Conservation (phyloP, 2,113 vertebrate species). For the Toxostoma redivivum region DNA sequence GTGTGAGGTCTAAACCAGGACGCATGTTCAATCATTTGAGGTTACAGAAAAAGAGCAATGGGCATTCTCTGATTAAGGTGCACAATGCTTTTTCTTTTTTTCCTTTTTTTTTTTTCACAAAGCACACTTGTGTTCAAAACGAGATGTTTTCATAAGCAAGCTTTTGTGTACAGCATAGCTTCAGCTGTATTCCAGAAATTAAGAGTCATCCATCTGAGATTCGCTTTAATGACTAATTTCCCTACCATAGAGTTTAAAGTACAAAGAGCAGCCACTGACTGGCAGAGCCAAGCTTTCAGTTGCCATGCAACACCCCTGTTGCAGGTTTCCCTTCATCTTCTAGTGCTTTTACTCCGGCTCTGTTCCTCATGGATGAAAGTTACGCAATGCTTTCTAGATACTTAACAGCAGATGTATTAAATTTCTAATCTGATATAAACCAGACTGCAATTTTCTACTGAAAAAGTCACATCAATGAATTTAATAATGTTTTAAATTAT, state of each 20-base stretch:
- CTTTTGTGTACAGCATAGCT: neutral
- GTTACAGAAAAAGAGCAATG: neutral
- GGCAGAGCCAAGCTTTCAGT: constrained; percentile 59
- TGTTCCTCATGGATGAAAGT: constrained; percentile 61
- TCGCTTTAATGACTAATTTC: constrained; percentile 63
- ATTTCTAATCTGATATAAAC: constrained; percentile 60
- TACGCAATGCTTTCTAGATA: constrained; percentile 54
- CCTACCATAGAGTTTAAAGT: constrained; percentile 38
- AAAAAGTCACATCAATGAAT: constrained; percentile 41
- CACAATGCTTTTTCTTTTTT: neutral
- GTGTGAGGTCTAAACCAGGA: neutral
- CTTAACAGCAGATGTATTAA: constrained; percentile 63
- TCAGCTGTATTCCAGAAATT: constrained; percentile 50
- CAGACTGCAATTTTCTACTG: constrained; percentile 54
- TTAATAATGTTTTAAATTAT: constrained; percentile 33
- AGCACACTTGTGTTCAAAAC: neutral
- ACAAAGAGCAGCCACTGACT: constrained; percentile 47
- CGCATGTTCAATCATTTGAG: fast-evolving
- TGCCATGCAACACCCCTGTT: constrained; percentile 69
- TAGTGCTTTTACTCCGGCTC: constrained; percentile 19
- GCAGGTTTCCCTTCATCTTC: constrained; percentile 58
- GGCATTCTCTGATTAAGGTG: neutral
- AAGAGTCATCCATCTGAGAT: constrained; percentile 39
- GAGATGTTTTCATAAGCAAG: neutral
- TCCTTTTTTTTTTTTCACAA: neutral